Evolutionary conservation across 2,797 vertebrate species (phyloP), one percentile per base, ranked within the genome.

Genomic region (Nannoperca australis): DNA sequence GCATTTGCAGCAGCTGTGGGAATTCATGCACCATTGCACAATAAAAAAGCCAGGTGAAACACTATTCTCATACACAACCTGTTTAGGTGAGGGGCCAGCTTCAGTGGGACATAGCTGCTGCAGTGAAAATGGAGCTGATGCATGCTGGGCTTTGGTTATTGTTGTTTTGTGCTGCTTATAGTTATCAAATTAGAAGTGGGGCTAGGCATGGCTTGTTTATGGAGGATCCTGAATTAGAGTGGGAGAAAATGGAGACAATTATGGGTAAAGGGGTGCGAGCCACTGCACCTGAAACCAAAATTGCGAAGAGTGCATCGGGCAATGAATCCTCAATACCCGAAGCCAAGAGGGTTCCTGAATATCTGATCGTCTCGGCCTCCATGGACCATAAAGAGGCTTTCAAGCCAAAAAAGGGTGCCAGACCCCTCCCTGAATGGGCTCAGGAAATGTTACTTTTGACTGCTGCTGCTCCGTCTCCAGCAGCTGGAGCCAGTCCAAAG

Each of bases 121-220:
- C 34, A n/a, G 22, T n/a, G 22, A 86, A 78, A 60, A 94, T 94
- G 92, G 67, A 38, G 51, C 7, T 79, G 1, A 49, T 59, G 17
- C 27, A 45, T 1, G 55, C n/a, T 59, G 59, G 73, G 0, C 2
- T 93, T 59, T 51, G 91, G 7, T 51, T 91, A 4, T 20, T 89
- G 3, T 1, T 90, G 8, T 55, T 53, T 72, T 83, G 1, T 15
- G 76, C 24, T 76, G 74, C 51, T 9, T 49, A 7, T 22, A 38
- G 62, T 58, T 20, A 34, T 54, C 27, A 17, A 18, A 63, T 78
- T 30, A 38, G 9, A 58, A 27, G 1, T 50, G 24, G 20, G 8
- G 5, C 24, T 24, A 36, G 14, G 0, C 0, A 32, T 63, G 68
- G 51, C 11, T 10, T 3, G 1, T 32, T 38, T 32, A 2, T 30